Percentiles rank a stretch among this genome's conserved stretches.
phyloP scores from a whole-genome alignment of 2,888 invertebrate genomes.

The Tridacna crocea region DNA sequence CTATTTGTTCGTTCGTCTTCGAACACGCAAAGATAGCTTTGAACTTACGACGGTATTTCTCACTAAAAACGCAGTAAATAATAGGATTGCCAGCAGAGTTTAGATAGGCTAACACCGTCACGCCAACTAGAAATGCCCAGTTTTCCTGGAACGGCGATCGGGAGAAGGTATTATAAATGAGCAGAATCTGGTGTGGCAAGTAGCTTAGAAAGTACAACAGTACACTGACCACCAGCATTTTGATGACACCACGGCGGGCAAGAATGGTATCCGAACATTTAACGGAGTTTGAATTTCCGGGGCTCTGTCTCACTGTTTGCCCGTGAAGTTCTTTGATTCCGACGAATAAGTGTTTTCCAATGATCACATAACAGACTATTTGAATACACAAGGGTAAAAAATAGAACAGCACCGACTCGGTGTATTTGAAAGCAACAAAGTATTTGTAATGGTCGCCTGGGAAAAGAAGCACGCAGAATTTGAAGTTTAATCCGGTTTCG shows the following conservation, averaged over 20 bases:
- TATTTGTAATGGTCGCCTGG: constrained; percentile 64
- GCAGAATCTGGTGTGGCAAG: constrained; percentile 84
- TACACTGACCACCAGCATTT: constrained; percentile 85
- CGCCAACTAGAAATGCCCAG: constrained; percentile 82
- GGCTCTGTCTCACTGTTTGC: constrained; percentile 56
- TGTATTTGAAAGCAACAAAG: constrained; percentile 79
- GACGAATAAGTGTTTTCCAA: constrained; percentile 81
- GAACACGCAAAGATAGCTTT: constrained; percentile 73
- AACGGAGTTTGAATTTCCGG: constrained; percentile 60
- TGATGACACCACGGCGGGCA: constrained; percentile 84
- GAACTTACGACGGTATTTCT: constrained; percentile 82
- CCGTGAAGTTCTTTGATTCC: constrained; percentile 79
- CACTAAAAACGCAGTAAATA: constrained; percentile 84
- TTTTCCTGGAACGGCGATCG: constrained; percentile 78
- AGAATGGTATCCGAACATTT: constrained; percentile 77
- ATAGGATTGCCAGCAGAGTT: constrained; percentile 84
- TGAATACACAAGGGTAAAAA: constrained; percentile 83
- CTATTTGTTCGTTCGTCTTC: constrained; percentile 1
- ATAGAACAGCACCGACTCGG: constrained; percentile 83
- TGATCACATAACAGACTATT: constrained; percentile 81
- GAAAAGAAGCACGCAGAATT: constrained; percentile 80
- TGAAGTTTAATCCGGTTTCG: constrained; percentile 59
- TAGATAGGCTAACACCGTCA: constrained; percentile 83
- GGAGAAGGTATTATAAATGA: constrained; percentile 82
- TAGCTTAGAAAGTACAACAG: constrained; percentile 85